Evolutionary conservation across 2,113 vertebrate genomes (phyloP).

Genomic region (Hippocampus comes): DNA sequence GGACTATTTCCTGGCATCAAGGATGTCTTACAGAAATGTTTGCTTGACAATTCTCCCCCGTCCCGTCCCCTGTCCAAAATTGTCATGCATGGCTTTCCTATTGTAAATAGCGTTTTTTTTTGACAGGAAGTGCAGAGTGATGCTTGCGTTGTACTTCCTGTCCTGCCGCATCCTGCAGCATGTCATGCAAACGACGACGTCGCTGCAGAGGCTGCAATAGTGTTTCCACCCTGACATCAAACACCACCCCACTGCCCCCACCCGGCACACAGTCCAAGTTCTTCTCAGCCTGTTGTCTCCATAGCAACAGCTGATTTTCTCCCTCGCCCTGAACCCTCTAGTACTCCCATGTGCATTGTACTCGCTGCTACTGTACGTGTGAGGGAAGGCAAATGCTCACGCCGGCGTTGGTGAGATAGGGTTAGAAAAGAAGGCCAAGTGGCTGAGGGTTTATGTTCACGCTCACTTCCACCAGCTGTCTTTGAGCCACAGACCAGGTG

Average conservation of each 20-base stretch:
- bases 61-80: slow-evolving; percentile 45
- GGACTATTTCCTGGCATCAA: slow-evolving; percentile 34
- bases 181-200: slow-evolving; percentile 60
- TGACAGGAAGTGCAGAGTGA: slow-evolving; percentile 21
- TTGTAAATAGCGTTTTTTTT: slow-evolving; percentile 35
- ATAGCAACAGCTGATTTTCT: slow-evolving; percentile 72
- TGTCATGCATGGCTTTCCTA: slow-evolving; percentile 34
- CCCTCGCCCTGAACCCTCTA: slow-evolving; percentile 45
- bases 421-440: slow-evolving; percentile 41
- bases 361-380: slow-evolving; percentile 14
- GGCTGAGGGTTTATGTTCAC: slow-evolving; percentile 52
- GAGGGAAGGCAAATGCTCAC: not conserved
- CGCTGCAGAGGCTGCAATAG: slow-evolving; percentile 69
- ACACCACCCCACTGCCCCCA: slow-evolving; percentile 54
- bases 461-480: slow-evolving; percentile 74
- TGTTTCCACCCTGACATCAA: slow-evolving; percentile 67
- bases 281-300: slow-evolving; percentile 68
- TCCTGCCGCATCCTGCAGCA: slow-evolving; percentile 67
- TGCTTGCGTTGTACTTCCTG: slow-evolving; percentile 65
- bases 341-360: slow-evolving; percentile 42
- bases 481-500: slow-evolving; percentile 75
- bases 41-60: slow-evolving; percentile 18
- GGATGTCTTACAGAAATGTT: slow-evolving; percentile 44
- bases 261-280: slow-evolving; percentile 63
- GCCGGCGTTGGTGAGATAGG: slow-evolving; percentile 39